Conservation (phyloP, 2,888 invertebrate species). For the Microplitis manilae region DNA sequence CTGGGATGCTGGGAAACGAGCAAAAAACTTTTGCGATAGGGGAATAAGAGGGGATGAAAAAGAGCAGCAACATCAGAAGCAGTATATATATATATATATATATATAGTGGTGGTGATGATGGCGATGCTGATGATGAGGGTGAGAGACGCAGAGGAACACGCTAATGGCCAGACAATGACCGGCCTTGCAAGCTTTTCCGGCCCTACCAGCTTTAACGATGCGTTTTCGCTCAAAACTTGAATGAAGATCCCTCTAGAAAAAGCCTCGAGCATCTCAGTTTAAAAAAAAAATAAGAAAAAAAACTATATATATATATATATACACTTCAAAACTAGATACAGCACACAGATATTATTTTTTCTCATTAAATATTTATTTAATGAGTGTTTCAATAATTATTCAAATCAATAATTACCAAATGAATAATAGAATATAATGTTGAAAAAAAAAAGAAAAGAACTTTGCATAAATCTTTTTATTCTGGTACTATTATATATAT, state of each 20-base stretch:
- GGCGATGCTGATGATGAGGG: conserved; percentile 3
- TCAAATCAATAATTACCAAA: no score
- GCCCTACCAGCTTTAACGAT: conserved; percentile 46
- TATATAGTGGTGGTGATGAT: conserved; percentile 5
- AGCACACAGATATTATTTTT: no score
- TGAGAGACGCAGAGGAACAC: conserved; percentile 45
- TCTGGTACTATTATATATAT: no score
- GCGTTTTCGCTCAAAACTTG: conserved; percentile 39
- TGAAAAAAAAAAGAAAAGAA: no score
- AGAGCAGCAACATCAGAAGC: neutral
- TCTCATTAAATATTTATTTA: no score
- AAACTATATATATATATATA: neutral
- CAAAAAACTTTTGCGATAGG: conserved; percentile 18
- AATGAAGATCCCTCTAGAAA: conserved; percentile 33
- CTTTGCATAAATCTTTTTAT: no score
- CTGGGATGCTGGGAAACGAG: conserved; percentile 20
- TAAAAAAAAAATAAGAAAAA: conserved; percentile 21
- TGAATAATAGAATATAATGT: no score
- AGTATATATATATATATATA: neutral
- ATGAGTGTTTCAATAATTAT: no score
- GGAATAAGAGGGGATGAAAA: conserved; percentile 15
- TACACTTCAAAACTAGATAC: neutral
- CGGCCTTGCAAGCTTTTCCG: conserved; percentile 46
- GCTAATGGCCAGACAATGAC: conserved; percentile 62
- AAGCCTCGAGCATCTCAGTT: conserved; percentile 25